Evolutionary conservation across 2,888 invertebrate species (phyloP).

Genomic region (Heliconius aoede): DNA sequence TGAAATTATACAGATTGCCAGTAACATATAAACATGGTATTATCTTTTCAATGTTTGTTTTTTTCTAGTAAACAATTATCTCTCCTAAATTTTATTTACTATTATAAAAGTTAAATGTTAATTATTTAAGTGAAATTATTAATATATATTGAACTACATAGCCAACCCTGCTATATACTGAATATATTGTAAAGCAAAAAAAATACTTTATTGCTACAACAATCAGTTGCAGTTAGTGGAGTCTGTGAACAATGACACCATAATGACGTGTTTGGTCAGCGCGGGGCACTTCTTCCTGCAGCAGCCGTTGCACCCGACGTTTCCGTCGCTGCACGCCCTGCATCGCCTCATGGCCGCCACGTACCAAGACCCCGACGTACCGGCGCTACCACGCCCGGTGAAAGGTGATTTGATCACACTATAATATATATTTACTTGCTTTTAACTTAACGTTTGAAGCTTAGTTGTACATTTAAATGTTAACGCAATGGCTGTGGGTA

Average conservation of each 20-base stretch:
- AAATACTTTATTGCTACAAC: slow-evolving; percentile 45
- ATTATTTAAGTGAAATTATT: background rate
- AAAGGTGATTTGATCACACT: slow-evolving; percentile 82
- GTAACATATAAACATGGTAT: background rate
- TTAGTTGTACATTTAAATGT: background rate
- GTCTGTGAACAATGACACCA: slow-evolving; percentile 96
- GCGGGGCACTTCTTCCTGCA: slow-evolving; percentile 97
- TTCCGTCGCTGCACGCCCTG: slow-evolving; percentile 91
- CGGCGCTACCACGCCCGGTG: slow-evolving; percentile 90
- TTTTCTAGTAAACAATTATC: no score
- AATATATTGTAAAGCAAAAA: background rate
- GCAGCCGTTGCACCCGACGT: slow-evolving; percentile 97
- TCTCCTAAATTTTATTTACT: no score
- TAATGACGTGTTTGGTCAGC: slow-evolving; percentile 92
- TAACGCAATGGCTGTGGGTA: no score
- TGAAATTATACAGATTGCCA: no score
- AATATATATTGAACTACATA: background rate
- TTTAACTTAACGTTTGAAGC: background rate
- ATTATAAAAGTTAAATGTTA: background rate
- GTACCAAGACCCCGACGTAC: slow-evolving; percentile 91
- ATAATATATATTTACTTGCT: background rate
- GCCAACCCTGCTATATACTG: no score
- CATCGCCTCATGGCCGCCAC: slow-evolving; percentile 92
- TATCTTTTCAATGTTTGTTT: background rate
- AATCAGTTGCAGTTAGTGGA: slow-evolving; percentile 90